Evolutionary conservation across 2,113 vertebrate species (phyloP).

Genomic region (Desmodus rotundus): DNA sequence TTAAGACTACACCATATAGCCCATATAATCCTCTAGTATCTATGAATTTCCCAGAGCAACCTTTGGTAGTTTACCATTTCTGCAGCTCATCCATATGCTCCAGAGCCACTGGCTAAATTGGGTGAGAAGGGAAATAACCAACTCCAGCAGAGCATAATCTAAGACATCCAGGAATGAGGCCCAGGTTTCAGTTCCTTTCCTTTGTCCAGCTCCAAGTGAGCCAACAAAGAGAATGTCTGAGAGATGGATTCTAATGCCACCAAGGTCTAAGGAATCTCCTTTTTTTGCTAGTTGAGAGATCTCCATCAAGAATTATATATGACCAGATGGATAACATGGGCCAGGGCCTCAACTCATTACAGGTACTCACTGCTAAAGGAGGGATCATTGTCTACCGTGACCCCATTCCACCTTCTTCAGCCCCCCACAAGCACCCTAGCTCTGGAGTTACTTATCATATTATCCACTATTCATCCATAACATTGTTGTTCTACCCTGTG

Average conservation of each 20-base stretch:
- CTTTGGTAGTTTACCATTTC: background rate
- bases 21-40: background rate
- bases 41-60: accelerated
- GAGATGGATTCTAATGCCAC: background rate
- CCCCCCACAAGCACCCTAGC: background rate
- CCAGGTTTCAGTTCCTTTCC: background rate
- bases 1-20: background rate
- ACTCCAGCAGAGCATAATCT: background rate
- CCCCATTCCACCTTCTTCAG: background rate
- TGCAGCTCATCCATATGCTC: background rate
- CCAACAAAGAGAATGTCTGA: background rate
- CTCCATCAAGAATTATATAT: background rate
- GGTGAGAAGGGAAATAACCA: background rate
- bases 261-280: background rate
- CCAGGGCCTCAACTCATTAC: background rate
- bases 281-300: background rate
- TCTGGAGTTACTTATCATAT: background rate
- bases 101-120: background rate
- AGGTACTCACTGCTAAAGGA: background rate
- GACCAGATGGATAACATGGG: background rate
- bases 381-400: background rate
- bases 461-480: background rate
- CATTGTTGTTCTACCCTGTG: background rate
- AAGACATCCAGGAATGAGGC: background rate
- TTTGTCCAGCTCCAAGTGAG: background rate